Conservation (phyloP, 2,113 vertebrate genomes). For the Egretta garzetta region DNA sequence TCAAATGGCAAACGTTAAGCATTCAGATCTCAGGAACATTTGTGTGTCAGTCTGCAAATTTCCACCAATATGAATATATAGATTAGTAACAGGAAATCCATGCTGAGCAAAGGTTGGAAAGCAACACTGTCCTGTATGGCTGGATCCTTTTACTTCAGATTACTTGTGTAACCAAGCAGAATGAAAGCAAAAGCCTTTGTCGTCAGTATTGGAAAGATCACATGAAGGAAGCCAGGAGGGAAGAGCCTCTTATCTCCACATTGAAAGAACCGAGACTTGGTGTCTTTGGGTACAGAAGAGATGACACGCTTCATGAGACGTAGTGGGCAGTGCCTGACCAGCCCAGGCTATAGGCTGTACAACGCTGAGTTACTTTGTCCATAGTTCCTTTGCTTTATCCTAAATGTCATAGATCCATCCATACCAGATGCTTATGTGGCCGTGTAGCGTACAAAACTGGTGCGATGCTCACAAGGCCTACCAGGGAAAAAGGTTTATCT, state of each 20-base stretch:
- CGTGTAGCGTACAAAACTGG: not conserved
- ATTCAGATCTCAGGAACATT: not conserved
- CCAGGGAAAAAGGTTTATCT: not conserved
- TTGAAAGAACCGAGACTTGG: not conserved
- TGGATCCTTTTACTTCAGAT: not conserved
- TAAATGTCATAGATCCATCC: not conserved
- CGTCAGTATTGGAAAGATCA: not conserved
- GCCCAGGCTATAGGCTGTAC: not conserved
- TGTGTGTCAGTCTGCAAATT: not conserved
- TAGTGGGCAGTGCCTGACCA: not conserved
- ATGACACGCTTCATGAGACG: not conserved
- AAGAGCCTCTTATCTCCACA: not conserved
- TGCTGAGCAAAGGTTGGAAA: not conserved
- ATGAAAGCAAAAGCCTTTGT: not conserved
- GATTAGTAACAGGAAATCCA: not conserved
- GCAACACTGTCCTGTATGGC: not conserved
- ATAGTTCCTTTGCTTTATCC: not conserved
- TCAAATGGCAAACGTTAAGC: not conserved
- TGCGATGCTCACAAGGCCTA: not conserved
- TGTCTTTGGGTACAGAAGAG: not conserved
- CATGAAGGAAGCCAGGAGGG: not conserved
- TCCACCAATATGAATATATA: not conserved
- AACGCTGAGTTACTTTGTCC: not conserved
- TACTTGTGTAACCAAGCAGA: not conserved
- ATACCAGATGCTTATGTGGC: fast-evolving